These are phyloP conservation scores for Acestrorhynchus altus DNA, from an alignment of 2,797 vertebrate genomes.

Conservation along the genomic window DNA sequence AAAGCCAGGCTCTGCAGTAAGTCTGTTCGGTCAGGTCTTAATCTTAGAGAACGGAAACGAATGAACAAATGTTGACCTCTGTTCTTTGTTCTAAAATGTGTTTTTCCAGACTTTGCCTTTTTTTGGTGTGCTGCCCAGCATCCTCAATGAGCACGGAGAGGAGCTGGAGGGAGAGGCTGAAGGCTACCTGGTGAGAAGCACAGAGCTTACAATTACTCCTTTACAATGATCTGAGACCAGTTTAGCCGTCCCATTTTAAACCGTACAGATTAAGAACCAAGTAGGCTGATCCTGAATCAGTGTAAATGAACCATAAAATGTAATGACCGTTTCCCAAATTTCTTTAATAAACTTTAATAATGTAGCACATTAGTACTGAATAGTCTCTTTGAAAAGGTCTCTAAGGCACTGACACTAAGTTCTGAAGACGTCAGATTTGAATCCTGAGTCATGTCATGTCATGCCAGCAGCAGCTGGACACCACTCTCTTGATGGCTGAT, in stretches of 20 bases:
- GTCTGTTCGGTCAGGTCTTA: slow-evolving; percentile 39
- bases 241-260: not conserved
- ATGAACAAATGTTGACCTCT: slow-evolving; percentile 10
- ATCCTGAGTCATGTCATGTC: no score
- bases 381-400: no score
- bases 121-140: slow-evolving; percentile 81
- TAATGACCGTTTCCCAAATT: no score
- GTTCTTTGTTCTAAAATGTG: not conserved
- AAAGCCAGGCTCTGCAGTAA: slow-evolving; percentile 85
- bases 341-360: no score
- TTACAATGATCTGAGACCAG: not conserved
- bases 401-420: no score
- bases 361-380: no score
- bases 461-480: no score
- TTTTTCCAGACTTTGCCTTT: slow-evolving; percentile 80
- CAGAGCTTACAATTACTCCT: not conserved
- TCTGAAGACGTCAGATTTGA: no score
- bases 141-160: slow-evolving; percentile 82
- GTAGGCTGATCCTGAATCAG: not conserved
- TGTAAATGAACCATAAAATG: not conserved
- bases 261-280: not conserved
- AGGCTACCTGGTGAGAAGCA: slow-evolving; percentile 78
- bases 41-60: not conserved
- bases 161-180: slow-evolving; percentile 83
- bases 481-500: no score